Evolutionary conservation across 2,888 invertebrate species (phyloP).

Genomic region (Arrhopalites spinosus): DNA sequence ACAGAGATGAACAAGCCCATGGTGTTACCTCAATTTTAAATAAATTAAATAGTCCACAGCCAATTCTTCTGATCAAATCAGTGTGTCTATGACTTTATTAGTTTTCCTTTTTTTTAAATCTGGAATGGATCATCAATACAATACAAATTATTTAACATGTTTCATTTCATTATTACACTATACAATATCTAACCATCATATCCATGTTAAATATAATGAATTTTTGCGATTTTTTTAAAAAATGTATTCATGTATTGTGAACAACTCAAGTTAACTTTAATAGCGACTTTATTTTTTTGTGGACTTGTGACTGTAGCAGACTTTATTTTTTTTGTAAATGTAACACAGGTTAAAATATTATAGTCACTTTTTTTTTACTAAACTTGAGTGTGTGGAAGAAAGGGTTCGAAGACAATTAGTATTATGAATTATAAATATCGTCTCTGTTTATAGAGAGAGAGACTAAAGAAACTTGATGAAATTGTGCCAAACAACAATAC

Average conservation of each 20-base stretch:
- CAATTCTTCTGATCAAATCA: too few species aligned
- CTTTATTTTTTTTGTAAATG: not conserved
- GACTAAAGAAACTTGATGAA: too few species aligned
- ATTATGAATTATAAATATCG: too few species aligned
- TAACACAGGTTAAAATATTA: not conserved
- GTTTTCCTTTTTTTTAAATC: not conserved
- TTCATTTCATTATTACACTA: not conserved
- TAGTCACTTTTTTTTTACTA: slow-evolving; percentile 5
- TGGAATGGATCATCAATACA: not conserved
- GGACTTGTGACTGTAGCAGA: slow-evolving; percentile 2
- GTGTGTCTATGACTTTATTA: not conserved
- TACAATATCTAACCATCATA: not conserved
- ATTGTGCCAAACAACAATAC: too few species aligned
- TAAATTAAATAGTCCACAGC: not conserved
- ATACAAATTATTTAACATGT: not conserved
- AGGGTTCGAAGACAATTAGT: not conserved
- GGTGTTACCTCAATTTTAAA: not conserved
- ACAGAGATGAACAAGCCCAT: not conserved
- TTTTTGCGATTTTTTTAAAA: not conserved
- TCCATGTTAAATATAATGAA: not conserved
- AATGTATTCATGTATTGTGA: not conserved
- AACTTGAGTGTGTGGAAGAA: not conserved
- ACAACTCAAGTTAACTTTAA: not conserved
- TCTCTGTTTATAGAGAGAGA: not conserved
- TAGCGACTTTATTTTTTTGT: not conserved